Evolutionary conservation across 2,113 vertebrate species (phyloP).

Genomic region (Leptobrachium ailaonicum): DNA sequence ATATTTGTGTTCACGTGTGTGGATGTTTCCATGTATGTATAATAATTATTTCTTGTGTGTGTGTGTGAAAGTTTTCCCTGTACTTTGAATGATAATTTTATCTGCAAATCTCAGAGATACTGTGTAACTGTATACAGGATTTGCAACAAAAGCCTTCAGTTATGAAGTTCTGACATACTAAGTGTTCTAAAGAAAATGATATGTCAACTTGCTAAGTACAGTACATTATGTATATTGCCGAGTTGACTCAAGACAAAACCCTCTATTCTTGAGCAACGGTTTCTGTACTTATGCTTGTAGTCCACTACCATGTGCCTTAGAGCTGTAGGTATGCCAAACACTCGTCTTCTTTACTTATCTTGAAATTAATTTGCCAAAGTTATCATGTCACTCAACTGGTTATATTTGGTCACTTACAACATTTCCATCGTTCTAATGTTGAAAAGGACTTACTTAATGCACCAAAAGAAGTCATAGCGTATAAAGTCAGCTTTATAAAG

Average conservation of each 20-base stretch:
- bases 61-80: slow-evolving; percentile 38
- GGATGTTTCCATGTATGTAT: slow-evolving; percentile 60
- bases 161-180: slow-evolving; percentile 4
- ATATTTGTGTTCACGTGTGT: slow-evolving; percentile 64
- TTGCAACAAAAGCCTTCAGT: slow-evolving; percentile 4
- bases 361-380: neutral
- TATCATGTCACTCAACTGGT: neutral
- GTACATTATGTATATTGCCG: neutral
- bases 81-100: neutral
- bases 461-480: too few species aligned
- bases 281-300: slow-evolving; percentile 19
- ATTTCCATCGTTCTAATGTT: too few species aligned
- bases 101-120: neutral
- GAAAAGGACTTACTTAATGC: too few species aligned
- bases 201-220: slow-evolving; percentile 2
- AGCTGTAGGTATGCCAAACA: slow-evolving; percentile 23
- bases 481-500: too few species aligned
- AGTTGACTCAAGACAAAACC: neutral
- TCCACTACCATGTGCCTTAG: slow-evolving; percentile 34
- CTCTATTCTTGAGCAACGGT: slow-evolving; percentile 1
- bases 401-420: too few species aligned
- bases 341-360: slow-evolving; percentile 3
- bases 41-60: slow-evolving; percentile 56
- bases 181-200: slow-evolving; percentile 4
- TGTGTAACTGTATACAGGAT: neutral